Base-by-base conservation (phyloP, 2,797 vertebrate species). In the Otolemur crassicaudatus region DNA sequence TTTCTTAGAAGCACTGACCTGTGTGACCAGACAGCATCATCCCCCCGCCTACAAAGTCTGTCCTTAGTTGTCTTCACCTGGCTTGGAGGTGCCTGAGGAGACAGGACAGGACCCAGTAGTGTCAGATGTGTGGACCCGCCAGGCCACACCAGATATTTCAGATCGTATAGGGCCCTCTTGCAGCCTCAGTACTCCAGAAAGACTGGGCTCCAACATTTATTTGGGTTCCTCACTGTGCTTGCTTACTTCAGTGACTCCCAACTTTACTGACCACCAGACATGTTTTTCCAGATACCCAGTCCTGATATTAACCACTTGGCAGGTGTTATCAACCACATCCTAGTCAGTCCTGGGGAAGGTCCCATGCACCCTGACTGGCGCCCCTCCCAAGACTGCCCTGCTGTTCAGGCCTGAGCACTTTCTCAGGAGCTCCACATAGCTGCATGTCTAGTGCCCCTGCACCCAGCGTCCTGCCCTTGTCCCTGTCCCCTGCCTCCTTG, bases 91-190 rank as follows among this genome's bases (percentile, higher is more conserved):
- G 14, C 84, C 76, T 2, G n/a, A 43, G 43, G 43, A 56, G 8
- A 25, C 9, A 46, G 67, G n/a, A 87, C 37, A 46, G 56, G 20
- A 87, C 58, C 20, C 5, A 19, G 40, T 13, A 8, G 70, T 75
- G 37, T 61, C 40, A 3, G 27, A 19, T 29, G 27, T 63, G 29
- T 13, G 34, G 43, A 5, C 40, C 43, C 25, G 0, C 4, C 0
- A n/a, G 46, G 12, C 76, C 56, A 23, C 40, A 9, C 1, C 19
- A 12, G 40, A 1, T 0, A 13, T 46, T 16, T 10, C 73, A 22
- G 13, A 0, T 31, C 0, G 11, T 1, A 2, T 79, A 29, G 9
- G 2, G n/a, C 49, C 37, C 6, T 3, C 16, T 4, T 5, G 46
- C 2, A 0, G 43, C 25, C 53, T 43, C 25, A 13, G 4, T 12